Percentiles rank a stretch among this genome's conserved stretches.
Conservation (phyloP, 2,113 vertebrate genomes). For the Rhineura floridana region DNA sequence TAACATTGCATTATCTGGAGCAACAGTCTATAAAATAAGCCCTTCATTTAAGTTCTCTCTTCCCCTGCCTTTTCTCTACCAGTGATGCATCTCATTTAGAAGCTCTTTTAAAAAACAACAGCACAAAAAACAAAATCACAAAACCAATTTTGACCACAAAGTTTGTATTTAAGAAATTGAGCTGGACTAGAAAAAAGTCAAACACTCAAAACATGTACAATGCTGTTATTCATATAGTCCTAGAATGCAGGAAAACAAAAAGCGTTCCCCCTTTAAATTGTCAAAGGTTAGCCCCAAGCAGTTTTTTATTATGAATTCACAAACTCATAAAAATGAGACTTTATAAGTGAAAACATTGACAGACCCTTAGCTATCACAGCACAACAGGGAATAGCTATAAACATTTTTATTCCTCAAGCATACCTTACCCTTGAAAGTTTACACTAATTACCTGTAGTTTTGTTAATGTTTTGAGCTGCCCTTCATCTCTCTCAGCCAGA, state of each 20-base stretch:
- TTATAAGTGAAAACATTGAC: conserved; percentile 74
- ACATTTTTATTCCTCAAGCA: conserved; percentile 75
- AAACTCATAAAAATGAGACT: conserved; percentile 67
- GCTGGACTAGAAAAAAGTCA: conserved; percentile 51
- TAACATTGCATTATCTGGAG: conserved; percentile 3
- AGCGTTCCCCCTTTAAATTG: conserved; percentile 56
- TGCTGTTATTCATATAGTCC: conserved; percentile 49
- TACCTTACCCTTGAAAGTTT: conserved; percentile 80
- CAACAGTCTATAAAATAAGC: not conserved
- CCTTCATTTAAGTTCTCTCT: not conserved
- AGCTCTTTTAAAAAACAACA: conserved; percentile 22
- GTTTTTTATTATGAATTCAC: conserved; percentile 61
- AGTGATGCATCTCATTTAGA: conserved; percentile 16
- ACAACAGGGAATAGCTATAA: conserved; percentile 71
- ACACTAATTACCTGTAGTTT: conserved; percentile 85
- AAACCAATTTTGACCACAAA: conserved; percentile 43
- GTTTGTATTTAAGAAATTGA: conserved; percentile 44
- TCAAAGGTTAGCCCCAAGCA: conserved; percentile 71
- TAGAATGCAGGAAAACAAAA: conserved; percentile 63
- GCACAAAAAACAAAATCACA: not conserved
- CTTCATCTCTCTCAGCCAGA: conserved; percentile 80
- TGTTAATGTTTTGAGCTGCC: conserved; percentile 83
- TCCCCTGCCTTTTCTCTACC: not conserved
- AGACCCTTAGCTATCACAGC: conserved; percentile 69
- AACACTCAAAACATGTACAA: conserved; percentile 43